Conservation (phyloP, 2,797 vertebrate species). For the Odontamblyopus lacepedii region DNA sequence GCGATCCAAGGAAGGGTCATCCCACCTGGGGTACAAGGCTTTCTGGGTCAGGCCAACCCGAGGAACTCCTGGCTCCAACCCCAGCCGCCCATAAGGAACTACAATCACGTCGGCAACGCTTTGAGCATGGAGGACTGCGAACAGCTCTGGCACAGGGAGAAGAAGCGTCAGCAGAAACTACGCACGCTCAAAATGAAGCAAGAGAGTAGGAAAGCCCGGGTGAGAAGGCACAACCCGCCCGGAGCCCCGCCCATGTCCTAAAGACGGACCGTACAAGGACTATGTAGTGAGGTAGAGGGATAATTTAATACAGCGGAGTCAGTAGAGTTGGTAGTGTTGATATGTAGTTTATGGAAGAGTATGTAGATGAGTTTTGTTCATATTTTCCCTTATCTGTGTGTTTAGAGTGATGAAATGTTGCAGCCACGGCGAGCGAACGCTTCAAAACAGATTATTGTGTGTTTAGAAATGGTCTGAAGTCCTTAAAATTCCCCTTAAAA, state of each 20-base stretch:
- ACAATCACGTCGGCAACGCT: slow-evolving; percentile 77
- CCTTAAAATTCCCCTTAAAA: too few species aligned
- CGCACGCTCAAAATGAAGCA: slow-evolving; percentile 82
- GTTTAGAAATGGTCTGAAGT: too few species aligned
- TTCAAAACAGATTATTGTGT: too few species aligned
- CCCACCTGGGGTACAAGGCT: not conserved
- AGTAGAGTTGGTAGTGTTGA: not conserved
- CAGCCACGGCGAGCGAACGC: too few species aligned
- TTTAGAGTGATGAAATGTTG: not conserved
- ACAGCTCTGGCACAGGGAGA: slow-evolving; percentile 81
- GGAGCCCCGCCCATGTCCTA: slow-evolving; percentile 36
- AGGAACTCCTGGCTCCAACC: slow-evolving; percentile 46
- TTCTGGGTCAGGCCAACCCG: slow-evolving; percentile 14
- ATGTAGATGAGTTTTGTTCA: slow-evolving; percentile 3
- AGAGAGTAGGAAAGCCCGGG: slow-evolving; percentile 78
- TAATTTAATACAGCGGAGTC: not conserved
- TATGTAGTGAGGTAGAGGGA: slow-evolving; percentile 8
- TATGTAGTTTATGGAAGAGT: not conserved
- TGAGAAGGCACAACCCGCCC: slow-evolving; percentile 77
- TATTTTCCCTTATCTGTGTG: not conserved
- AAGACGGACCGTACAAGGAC: slow-evolving; percentile 7
- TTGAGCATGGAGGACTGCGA: slow-evolving; percentile 79
- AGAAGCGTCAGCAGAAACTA: slow-evolving; percentile 82
- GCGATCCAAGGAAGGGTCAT: slow-evolving; percentile 10
- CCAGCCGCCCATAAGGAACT: slow-evolving; percentile 57